Evolutionary conservation across 2,888 invertebrate genomes (phyloP), one percentile per base, ranked within the genome.

Genomic region (Drosophila monieri): DNA sequence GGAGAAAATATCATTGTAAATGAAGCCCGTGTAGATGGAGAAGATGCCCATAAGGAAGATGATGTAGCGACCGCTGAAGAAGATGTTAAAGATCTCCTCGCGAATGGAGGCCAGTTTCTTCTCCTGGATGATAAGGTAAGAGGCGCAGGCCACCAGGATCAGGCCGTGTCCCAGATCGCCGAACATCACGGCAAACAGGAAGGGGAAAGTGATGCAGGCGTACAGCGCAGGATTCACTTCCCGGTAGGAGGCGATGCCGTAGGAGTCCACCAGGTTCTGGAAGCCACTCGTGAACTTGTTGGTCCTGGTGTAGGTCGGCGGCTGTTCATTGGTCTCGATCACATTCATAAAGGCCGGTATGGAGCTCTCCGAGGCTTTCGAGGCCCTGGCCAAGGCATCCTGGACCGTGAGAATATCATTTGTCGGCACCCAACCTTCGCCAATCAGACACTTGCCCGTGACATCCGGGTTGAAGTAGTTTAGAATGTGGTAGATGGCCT

Each of bases 1-100:
- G 32, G 98, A 97, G 93, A 99, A 99, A 39, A 97, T 93, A 91
- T 99, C 99, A 92, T 99, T 99, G 93, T 99, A 99, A 73, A 99
- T 95, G n/a, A 99, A 90, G 0, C 99, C 99, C 3, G 99, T 99
- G 93, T 99, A 99, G 92, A 99, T 95, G 0, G 99, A 98, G 93
- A 99, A 99, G 10, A 97, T 68, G 0, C 99, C 99, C 99, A 99
- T 99, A 46, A 99, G 93, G 6, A 99, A 93, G 56, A 99, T 96
- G 72, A 99, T 97, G 92, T 99, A 99, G 52, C 99, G 96, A 1
- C 99, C 99, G 73, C 97, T 97, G 92, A 99, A 99, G 93, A 99
- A 98, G 78, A 98, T 98, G 89, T 95, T 97, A 95, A 97, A 98
- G 75, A 99, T 98, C 95, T 98, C 97, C 90, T 94, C 95, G 86